These are phyloP conservation scores for Cephus spinipes DNA, from an alignment of 2,888 invertebrate species.

Conservation along the genomic window DNA sequence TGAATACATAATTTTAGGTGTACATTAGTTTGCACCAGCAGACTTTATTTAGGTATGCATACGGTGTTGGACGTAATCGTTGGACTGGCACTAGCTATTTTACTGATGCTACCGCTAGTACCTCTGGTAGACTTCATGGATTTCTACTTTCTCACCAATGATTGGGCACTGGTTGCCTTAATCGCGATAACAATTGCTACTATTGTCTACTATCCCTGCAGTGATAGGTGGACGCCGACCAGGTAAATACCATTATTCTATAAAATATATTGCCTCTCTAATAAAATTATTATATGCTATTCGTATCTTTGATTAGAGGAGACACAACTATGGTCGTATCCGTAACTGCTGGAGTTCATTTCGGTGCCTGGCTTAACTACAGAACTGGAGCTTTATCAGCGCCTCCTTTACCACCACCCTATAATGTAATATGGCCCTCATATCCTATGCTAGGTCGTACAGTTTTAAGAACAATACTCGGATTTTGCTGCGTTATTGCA, in stretches of 20 bases:
- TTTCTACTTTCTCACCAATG: conserved; percentile 76
- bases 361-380: conserved; percentile 88
- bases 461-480: conserved; percentile 79
- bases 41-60: conserved; percentile 95
- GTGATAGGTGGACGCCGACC: conserved; percentile 91
- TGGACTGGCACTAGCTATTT: conserved; percentile 77
- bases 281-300: not conserved
- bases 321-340: conserved; percentile 91
- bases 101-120: conserved; percentile 78
- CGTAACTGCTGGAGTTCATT: conserved; percentile 81
- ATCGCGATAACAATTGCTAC: conserved; percentile 75
- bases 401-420: conserved; percentile 76
- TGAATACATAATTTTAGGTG: conserved; percentile 68
- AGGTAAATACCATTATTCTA: conserved; percentile 69
- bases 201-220: conserved; percentile 83
- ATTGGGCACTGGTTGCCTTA: conserved; percentile 75
- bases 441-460: conserved; percentile 77
- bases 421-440: conserved; percentile 84
- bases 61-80: conserved; percentile 87
- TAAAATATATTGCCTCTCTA: not conserved
- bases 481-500: conserved; percentile 79
- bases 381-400: conserved; percentile 79
- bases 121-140: conserved; percentile 83
- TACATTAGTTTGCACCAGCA: conserved; percentile 82
- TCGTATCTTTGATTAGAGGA: conserved; percentile 71